Conservation (phyloP, 2,113 vertebrate genomes). For the Megaleporinus macrocephalus region DNA sequence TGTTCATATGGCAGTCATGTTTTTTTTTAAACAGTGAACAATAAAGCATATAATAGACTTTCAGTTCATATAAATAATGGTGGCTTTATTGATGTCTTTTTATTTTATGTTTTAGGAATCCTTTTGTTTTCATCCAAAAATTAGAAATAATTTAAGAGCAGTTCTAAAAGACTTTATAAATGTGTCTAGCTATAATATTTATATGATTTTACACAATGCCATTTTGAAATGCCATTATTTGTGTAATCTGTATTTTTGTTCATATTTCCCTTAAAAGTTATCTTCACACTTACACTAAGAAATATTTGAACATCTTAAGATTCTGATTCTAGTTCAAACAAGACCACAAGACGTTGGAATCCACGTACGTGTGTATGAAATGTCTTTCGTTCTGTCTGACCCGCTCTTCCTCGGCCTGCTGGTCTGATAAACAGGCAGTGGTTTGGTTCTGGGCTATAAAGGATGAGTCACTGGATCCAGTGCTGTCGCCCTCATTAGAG, state of each 20-base stretch:
- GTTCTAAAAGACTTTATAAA: too few relatives aligned
- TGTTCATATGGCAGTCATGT: too few relatives aligned
- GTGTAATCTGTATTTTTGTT: neutral
- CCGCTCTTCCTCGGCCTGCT: constrained; percentile 1
- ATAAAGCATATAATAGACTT: too few relatives aligned
- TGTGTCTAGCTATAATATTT: too few relatives aligned
- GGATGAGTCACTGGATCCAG: constrained; percentile 58
- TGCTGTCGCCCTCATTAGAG: constrained; percentile 39
- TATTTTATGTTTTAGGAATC: too few relatives aligned
- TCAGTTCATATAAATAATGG: too few relatives aligned
- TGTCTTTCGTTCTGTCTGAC: neutral
- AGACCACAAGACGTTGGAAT: neutral
- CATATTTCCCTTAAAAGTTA: neutral
- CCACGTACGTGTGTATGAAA: neutral
- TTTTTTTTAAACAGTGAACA: too few relatives aligned
- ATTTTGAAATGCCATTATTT: neutral
- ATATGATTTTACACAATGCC: neutral
- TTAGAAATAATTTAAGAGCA: too few relatives aligned
- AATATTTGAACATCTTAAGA: neutral
- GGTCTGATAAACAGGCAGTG: constrained; percentile 50
- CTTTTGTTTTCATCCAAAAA: too few relatives aligned
- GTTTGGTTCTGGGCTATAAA: constrained; percentile 47
- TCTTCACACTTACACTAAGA: neutral
- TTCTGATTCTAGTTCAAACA: neutral
- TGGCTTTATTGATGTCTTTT: too few relatives aligned